Evolutionary conservation across 2,888 invertebrate species (phyloP).

Genomic region (Eupithecia insigniata): DNA sequence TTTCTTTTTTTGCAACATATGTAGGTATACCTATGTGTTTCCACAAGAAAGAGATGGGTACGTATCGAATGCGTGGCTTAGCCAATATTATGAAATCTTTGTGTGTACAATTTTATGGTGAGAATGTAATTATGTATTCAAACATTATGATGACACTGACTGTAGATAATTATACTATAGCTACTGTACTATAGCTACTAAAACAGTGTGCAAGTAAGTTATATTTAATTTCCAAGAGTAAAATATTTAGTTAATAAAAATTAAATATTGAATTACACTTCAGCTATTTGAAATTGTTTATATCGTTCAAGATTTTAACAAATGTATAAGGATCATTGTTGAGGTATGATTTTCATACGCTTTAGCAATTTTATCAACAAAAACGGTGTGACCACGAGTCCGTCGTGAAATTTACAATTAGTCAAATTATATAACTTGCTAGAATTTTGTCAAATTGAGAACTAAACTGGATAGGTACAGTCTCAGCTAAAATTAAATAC

Average conservation of each 20-base stretch:
- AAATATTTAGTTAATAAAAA: background rate
- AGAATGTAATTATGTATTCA: background rate
- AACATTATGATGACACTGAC: slow-evolving; percentile 4
- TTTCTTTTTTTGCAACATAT: background rate
- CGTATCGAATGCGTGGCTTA: background rate
- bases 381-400: no score
- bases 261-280: background rate
- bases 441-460: background rate
- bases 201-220: slow-evolving; percentile 14
- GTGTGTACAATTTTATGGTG: background rate
- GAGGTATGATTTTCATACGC: background rate
- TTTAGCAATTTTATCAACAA: background rate
- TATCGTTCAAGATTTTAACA: background rate
- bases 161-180: slow-evolving; percentile 9
- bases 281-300: background rate
- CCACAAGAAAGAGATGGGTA: background rate
- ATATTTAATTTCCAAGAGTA: slow-evolving; percentile 19
- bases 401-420: no score
- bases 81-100: background rate
- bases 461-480: slow-evolving; percentile 1
- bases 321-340: background rate
- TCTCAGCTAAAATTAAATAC: background rate
- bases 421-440: background rate
- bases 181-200: no score
- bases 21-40: background rate